These are phyloP conservation scores for Drosophila lowei DNA, from an alignment of 1,140 invertebrate genomes.

Conservation along the genomic window DNA sequence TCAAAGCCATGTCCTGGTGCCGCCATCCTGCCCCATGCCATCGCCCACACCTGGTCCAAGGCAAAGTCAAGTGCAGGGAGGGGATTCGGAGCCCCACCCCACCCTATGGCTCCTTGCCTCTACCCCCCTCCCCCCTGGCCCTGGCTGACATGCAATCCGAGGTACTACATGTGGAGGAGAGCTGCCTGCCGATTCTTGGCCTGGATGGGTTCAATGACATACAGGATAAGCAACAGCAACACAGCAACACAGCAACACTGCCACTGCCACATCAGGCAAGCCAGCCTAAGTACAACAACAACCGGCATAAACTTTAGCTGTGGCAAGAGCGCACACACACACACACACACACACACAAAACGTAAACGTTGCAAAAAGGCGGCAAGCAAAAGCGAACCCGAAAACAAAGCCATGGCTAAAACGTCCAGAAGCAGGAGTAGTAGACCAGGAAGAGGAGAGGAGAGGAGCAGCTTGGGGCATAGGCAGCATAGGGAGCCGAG, in stretches of 20 bases:
- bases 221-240: conserved; percentile 73
- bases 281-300: conserved; percentile 40
- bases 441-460: conserved; percentile 13
- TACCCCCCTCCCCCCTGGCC: conserved; percentile 27
- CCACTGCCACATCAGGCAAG: conserved; percentile 23
- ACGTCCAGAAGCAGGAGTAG: conserved; percentile 51
- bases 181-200: conserved; percentile 63
- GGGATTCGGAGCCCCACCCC: too few relatives aligned
- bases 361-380: conserved; percentile 78
- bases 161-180: conserved; percentile 62
- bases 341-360: conserved; percentile 31
- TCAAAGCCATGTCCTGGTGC: conserved; percentile 57
- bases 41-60: conserved; percentile 25
- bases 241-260: conserved; percentile 38
- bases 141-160: conserved; percentile 67
- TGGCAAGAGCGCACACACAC: conserved; percentile 38
- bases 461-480: background rate
- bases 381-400: conserved; percentile 67
- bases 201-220: conserved; percentile 66
- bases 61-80: conserved; percentile 67
- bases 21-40: conserved; percentile 2
- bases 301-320: conserved; percentile 69
- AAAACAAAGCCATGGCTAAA: conserved; percentile 75
- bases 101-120: conserved; percentile 16
- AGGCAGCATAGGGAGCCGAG: background rate